phyloP scores from a whole-genome alignment of 2,797 vertebrate species.

The Heteromormyrus szaboi region DNA sequence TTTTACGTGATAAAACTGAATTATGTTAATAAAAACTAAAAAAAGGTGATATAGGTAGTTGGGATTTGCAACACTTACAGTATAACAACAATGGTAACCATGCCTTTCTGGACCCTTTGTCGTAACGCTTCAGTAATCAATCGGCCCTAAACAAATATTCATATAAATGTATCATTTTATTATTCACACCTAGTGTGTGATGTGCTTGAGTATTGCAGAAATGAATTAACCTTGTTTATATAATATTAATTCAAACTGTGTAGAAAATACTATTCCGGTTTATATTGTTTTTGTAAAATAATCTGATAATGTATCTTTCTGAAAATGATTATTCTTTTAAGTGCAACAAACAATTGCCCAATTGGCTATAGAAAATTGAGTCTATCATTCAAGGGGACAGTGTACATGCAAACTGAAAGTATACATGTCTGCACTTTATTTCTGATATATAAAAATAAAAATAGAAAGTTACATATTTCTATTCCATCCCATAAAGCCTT shows the following conservation, averaged over 20 bases:
- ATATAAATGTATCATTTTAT: background rate
- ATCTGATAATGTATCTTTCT: background rate
- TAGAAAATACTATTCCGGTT: background rate
- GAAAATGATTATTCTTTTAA: background rate
- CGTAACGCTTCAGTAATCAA: background rate
- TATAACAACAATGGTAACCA: background rate
- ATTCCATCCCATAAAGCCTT: background rate
- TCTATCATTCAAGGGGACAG: background rate
- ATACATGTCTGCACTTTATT: background rate
- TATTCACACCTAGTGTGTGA: background rate
- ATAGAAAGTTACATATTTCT: background rate
- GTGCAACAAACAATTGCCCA: background rate
- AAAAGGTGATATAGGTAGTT: background rate
- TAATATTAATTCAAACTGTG: background rate
- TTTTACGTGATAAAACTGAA: background rate
- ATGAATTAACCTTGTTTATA: background rate
- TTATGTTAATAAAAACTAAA: background rate
- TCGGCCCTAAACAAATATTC: background rate
- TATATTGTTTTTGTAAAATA: background rate
- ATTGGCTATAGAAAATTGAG: background rate
- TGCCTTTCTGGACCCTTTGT: background rate
- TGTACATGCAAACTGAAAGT: background rate
- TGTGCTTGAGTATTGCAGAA: background rate
- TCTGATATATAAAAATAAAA: background rate
- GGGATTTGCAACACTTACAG: background rate